A percentile compares a stretch with the other conserved stretches of the same genome.
These are phyloP conservation scores for Dasypogon diadema DNA, from an alignment of 2,888 invertebrate genomes.

Conservation along the genomic window DNA sequence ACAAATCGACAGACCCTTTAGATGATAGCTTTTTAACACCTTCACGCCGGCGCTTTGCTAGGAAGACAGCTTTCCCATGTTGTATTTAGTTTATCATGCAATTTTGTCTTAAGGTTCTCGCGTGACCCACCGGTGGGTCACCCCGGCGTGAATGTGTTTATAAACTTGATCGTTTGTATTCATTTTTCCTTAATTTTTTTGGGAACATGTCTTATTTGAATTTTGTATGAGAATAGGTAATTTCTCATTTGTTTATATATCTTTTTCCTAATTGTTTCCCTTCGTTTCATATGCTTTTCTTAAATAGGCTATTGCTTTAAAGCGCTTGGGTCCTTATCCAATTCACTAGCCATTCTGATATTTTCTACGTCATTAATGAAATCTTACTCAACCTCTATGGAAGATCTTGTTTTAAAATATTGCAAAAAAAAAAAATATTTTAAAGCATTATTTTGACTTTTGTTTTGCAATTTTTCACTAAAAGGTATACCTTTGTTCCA, in stretches of 20 bases:
- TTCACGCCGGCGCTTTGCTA: too few relatives aligned
- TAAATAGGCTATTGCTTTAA: too few relatives aligned
- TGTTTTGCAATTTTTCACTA: background rate
- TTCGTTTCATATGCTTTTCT: background rate
- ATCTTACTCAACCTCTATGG: too few relatives aligned
- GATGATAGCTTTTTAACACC: background rate
- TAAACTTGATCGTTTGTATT: background rate
- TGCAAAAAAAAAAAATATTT: too few relatives aligned
- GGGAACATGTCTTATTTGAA: background rate
- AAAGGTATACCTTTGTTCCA: background rate
- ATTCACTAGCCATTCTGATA: background rate
- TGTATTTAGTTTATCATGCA: background rate
- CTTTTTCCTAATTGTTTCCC: background rate
- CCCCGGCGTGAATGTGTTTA: too few relatives aligned
- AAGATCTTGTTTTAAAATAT: too few relatives aligned
- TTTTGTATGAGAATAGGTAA: background rate
- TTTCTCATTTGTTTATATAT: background rate
- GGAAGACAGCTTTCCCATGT: background rate
- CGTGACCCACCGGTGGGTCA: too few relatives aligned
- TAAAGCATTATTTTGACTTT: too few relatives aligned
- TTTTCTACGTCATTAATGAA: background rate
- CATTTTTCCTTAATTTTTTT: background rate
- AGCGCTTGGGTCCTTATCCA: too few relatives aligned
- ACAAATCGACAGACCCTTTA: slow-evolving; percentile 55
- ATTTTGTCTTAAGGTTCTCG: too few relatives aligned